Conservation (phyloP, 2,888 invertebrate genomes). For the Mesochorus sp. region DNA sequence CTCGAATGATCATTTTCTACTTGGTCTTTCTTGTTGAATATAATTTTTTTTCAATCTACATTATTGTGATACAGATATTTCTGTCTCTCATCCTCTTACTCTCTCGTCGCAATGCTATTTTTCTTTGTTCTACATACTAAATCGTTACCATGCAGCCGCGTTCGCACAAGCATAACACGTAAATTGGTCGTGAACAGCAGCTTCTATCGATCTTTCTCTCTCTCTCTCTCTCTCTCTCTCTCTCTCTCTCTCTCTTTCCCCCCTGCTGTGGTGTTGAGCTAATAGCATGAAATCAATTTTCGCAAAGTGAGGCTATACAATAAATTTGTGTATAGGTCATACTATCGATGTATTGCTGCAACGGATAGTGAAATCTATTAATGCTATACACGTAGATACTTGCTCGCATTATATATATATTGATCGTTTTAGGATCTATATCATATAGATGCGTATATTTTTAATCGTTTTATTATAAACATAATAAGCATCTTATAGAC, state of each 20-base stretch:
- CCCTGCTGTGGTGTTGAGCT: slow-evolving; percentile 58
- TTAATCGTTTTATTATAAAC: too few relatives aligned
- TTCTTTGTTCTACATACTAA: slow-evolving; percentile 56
- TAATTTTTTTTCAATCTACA: background rate
- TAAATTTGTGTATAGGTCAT: slow-evolving; percentile 13
- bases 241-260: slow-evolving; percentile 39
- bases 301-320: slow-evolving; percentile 57
- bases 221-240: background rate
- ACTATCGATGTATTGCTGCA: background rate
- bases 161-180: slow-evolving; percentile 51
- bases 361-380: too few relatives aligned
- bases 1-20: background rate
- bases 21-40: background rate
- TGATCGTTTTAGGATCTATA: background rate
- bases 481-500: background rate
- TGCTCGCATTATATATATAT: background rate
- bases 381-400: background rate
- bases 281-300: slow-evolving; percentile 70
- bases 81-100: background rate
- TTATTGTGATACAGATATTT: background rate
- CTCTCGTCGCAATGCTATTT: slow-evolving; percentile 52
- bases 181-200: slow-evolving; percentile 70
- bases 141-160: slow-evolving; percentile 19
- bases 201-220: background rate
- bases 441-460: too few relatives aligned